These are phyloP conservation scores for Anguilla rostrata DNA, from an alignment of 2,113 vertebrate genomes.

Conservation along the genomic window DNA sequence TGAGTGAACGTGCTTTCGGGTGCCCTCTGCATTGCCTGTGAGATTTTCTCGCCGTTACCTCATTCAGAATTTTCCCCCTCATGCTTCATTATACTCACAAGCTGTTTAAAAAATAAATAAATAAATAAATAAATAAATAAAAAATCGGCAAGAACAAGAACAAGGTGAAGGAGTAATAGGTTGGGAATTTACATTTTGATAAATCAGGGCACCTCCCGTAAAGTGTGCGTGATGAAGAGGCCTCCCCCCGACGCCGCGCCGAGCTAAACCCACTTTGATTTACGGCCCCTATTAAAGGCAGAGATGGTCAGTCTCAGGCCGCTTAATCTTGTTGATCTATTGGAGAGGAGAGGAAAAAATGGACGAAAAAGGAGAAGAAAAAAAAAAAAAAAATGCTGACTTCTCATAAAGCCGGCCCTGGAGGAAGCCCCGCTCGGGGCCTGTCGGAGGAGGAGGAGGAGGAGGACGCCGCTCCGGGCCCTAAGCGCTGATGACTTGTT, in stretches of 20 bases:
- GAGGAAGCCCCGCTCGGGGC: not conserved
- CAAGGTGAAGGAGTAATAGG: conserved; percentile 47
- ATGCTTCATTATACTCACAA: conserved; percentile 5
- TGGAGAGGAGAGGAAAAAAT: conserved; percentile 37
- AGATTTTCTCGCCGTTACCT: not conserved
- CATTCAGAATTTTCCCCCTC: not conserved
- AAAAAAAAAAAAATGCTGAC: conserved; percentile 8
- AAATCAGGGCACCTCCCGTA: conserved; percentile 42
- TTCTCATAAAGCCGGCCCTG: not conserved
- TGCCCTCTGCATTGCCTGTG: no score
- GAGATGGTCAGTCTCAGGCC: conserved; percentile 62
- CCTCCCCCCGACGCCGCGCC: conserved; percentile 37
- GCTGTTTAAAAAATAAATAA: no score
- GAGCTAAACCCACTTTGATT: conserved; percentile 56
- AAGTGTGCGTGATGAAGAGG: conserved; percentile 59
- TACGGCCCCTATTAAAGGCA: conserved; percentile 67
- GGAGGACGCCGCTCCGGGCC: not conserved
- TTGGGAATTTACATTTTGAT: conserved; percentile 65
- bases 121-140: not conserved
- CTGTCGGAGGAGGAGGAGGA: conserved; percentile 15
- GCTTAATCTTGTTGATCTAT: conserved; percentile 69
- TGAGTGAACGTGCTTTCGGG: no score
- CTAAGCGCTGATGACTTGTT: conserved; percentile 34
- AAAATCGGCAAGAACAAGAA: conserved; percentile 33
- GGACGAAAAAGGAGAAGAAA: conserved; percentile 25